Percentiles rank a stretch among this genome's conserved stretches.
Evolutionary conservation across 2,113 vertebrate genomes (phyloP).

Genomic region (Pteropus alecto): DNA sequence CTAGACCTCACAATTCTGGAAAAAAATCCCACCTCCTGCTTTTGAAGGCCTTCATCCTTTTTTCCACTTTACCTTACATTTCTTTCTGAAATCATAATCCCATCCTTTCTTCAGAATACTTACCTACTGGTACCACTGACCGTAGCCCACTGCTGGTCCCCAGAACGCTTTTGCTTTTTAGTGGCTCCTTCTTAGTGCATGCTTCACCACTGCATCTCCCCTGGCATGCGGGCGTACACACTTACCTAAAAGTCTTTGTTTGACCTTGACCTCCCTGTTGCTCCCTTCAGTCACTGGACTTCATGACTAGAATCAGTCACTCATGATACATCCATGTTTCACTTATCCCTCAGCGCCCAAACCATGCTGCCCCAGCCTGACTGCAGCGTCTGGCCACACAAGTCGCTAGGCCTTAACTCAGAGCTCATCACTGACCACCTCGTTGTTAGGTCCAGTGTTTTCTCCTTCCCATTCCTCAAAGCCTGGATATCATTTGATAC

Average conservation of each 20-base stretch:
- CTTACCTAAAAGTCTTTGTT: not conserved
- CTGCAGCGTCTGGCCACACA: not conserved
- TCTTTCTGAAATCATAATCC: not conserved
- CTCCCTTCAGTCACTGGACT: not conserved
- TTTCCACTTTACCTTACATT: not conserved
- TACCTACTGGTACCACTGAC: not conserved
- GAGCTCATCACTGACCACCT: not conserved
- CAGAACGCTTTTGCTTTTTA: not conserved
- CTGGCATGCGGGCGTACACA: not conserved
- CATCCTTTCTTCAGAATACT: not conserved
- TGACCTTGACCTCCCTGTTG: not conserved
- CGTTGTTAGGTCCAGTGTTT: not conserved
- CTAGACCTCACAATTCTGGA: not conserved
- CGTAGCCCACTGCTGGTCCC: not conserved
- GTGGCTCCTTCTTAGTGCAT: not conserved
- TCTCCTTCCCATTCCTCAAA: not conserved
- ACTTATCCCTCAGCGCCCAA: not conserved
- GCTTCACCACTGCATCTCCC: not conserved
- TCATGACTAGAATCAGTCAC: not conserved
- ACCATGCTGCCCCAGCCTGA: rapidly evolving
- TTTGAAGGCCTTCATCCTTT: not conserved
- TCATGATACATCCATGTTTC: not conserved
- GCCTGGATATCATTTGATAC: not conserved
- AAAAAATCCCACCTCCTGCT: not conserved
- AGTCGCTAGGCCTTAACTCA: not conserved